phyloP scores from a whole-genome alignment of 2,888 invertebrate genomes.

The Macrostomum cliftonense region DNA sequence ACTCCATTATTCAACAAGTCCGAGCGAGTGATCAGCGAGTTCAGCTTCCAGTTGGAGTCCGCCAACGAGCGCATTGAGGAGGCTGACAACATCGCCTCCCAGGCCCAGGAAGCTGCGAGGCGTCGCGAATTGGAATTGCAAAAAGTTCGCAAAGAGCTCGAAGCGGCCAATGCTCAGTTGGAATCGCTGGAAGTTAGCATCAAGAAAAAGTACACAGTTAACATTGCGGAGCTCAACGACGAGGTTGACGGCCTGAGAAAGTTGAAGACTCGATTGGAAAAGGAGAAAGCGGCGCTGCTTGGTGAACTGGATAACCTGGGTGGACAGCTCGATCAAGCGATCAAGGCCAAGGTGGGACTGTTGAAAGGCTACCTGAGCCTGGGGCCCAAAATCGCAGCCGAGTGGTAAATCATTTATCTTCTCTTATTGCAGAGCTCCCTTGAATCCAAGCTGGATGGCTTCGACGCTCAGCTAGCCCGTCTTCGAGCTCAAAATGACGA shows the following conservation, averaged over 20 bases:
- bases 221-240: conserved; percentile 90
- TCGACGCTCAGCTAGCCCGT: conserved; percentile 46
- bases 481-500: conserved; percentile 52
- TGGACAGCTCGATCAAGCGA: conserved; percentile 76
- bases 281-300: conserved; percentile 93
- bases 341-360: conserved; percentile 60
- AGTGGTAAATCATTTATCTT: too few relatives aligned
- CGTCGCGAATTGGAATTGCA: conserved; percentile 88
- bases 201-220: conserved; percentile 94
- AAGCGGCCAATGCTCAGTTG: conserved; percentile 92
- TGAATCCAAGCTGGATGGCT: conserved; percentile 54
- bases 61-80: conserved; percentile 94
- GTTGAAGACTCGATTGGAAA: conserved; percentile 80
- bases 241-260: conserved; percentile 91
- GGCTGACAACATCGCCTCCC: conserved; percentile 93
- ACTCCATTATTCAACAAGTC: too few relatives aligned
- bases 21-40: conserved; percentile 94
- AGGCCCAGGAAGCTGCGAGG: conserved; percentile 79
- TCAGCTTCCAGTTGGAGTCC: conserved; percentile 93
- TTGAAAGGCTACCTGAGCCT: too few relatives aligned
- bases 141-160: conserved; percentile 90
- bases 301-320: conserved; percentile 91
- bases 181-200: conserved; percentile 87
- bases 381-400: too few relatives aligned
- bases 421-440: conserved; percentile 34